A percentile compares a stretch with the other conserved stretches of the same genome.
Evolutionary conservation across 2,888 invertebrate genomes (phyloP).

Genomic region (Pantelozetes paolii): DNA sequence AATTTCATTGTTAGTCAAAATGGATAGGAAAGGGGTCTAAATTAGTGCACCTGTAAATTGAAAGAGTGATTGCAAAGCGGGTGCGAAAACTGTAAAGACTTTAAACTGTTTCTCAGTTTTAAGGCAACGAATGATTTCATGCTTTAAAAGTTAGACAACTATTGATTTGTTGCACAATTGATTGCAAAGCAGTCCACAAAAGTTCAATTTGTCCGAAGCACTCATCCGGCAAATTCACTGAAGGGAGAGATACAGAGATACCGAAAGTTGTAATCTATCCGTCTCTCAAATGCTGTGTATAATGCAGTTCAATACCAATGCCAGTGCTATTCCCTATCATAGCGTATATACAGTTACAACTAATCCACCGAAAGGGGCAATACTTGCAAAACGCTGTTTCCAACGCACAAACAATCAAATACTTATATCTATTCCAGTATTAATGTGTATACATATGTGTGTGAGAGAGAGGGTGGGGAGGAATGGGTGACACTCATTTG

Average conservation of each 20-base stretch:
- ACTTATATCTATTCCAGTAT: not conserved
- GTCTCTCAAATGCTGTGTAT: constrained; percentile 14
- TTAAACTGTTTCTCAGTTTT: not conserved
- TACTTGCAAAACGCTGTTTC: constrained; percentile 15
- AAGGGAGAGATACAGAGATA: constrained; percentile 19
- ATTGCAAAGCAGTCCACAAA: constrained; percentile 35
- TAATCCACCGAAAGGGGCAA: constrained; percentile 34
- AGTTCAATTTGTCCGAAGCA: constrained; percentile 36
- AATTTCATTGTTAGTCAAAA: constrained; percentile 6
- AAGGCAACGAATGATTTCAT: constrained; percentile 13
- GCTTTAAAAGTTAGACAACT: constrained; percentile 38
- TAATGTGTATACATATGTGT: not conserved
- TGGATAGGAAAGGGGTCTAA: not conserved
- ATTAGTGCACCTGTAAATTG: constrained; percentile 34
- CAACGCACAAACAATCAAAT: constrained; percentile 24
- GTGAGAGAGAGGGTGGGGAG: not conserved
- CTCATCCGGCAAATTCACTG: constrained; percentile 31
- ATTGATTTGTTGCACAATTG: constrained; percentile 37
- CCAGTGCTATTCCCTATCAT: not conserved
- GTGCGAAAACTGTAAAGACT: not conserved
- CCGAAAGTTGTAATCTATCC: constrained; percentile 32
- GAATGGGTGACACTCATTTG: not conserved
- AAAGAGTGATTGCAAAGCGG: constrained; percentile 1
- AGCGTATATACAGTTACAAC: not conserved
- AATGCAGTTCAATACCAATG: not conserved